Percentiles rank a stretch among this genome's conserved stretches.
These are phyloP conservation scores for Passer domesticus DNA, from an alignment of 2,113 vertebrate genomes.

Conservation along the genomic window DNA sequence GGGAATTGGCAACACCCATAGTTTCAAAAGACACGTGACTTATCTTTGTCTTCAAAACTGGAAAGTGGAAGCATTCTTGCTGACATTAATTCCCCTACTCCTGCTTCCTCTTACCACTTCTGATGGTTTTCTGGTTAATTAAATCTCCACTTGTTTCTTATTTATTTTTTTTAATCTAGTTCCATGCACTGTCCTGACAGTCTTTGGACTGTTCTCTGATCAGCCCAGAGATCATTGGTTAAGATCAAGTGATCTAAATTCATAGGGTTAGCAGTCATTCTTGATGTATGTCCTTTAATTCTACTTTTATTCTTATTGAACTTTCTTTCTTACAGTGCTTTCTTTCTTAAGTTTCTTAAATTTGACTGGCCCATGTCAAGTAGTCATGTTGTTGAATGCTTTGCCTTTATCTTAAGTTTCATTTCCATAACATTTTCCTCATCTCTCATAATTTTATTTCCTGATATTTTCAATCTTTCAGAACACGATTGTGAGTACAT, in stretches of 20 bases:
- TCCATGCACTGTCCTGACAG: neutral
- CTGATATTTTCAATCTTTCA: neutral
- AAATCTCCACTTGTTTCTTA: neutral
- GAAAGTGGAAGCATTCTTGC: slow-evolving; percentile 1
- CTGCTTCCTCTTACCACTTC: neutral
- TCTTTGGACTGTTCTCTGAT: neutral
- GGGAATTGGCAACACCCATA: neutral
- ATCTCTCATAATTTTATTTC: neutral
- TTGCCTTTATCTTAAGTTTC: neutral
- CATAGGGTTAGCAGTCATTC: neutral
- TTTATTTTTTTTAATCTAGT: neutral
- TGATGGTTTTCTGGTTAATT: neutral
- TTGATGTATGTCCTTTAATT: neutral
- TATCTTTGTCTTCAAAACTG: neutral
- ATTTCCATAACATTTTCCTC: neutral
- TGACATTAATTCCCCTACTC: neutral
- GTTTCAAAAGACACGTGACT: neutral
- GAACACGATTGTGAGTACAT: neutral
- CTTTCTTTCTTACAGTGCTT: neutral
- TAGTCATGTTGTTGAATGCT: neutral
- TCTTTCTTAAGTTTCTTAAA: neutral
- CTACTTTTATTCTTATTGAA: neutral
- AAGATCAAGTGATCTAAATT: neutral
- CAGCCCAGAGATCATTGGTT: neutral
- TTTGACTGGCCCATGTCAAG: neutral